Evolutionary conservation across 2,888 invertebrate genomes (phyloP).

Genomic region (Pyrrhia umbra): DNA sequence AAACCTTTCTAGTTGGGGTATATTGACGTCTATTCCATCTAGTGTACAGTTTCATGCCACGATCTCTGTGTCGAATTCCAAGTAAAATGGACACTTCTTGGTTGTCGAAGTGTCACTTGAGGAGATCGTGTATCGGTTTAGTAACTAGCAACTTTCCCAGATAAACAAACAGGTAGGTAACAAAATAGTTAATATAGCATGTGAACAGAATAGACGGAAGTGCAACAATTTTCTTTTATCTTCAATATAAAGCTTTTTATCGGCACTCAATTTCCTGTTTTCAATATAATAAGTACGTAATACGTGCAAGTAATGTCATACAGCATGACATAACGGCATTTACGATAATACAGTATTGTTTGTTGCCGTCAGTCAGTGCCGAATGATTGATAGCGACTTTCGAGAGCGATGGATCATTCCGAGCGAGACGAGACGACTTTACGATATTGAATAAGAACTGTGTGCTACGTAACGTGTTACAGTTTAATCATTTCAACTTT

Average conservation of each 20-base stretch:
- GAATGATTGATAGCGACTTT: conserved; percentile 68
- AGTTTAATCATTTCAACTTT: conserved; percentile 31
- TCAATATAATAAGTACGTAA: conserved; percentile 45
- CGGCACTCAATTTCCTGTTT: conserved; percentile 51
- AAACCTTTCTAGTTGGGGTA: conserved; percentile 37
- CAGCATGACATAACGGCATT: conserved; percentile 64
- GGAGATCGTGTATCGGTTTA: conserved; percentile 15
- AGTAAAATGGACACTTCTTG: conserved; percentile 32
- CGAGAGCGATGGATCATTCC: conserved; percentile 62
- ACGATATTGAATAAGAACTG: conserved; percentile 58
- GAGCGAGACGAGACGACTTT: conserved; percentile 20
- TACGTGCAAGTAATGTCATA: conserved; percentile 50
- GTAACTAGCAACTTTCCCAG: conserved; percentile 35
- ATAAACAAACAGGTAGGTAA: conserved; percentile 23
- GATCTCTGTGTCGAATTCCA: conserved; percentile 35
- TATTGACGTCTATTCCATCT: conserved; percentile 35
- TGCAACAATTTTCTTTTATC: conserved; percentile 24
- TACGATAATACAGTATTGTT: conserved; percentile 67
- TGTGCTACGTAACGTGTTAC: conserved; percentile 26
- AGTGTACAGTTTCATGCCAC: conserved; percentile 33
- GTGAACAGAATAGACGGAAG: conserved; percentile 22
- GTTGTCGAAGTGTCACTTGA: conserved; percentile 31
- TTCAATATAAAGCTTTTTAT: conserved; percentile 32
- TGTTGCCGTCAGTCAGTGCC: conserved; percentile 50
- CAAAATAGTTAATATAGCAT: conserved; percentile 8